Evolutionary conservation across 1,140 invertebrate species (phyloP), one percentile per base, ranked within the genome.

Genomic region (Macrobrachium rosenbergii): DNA sequence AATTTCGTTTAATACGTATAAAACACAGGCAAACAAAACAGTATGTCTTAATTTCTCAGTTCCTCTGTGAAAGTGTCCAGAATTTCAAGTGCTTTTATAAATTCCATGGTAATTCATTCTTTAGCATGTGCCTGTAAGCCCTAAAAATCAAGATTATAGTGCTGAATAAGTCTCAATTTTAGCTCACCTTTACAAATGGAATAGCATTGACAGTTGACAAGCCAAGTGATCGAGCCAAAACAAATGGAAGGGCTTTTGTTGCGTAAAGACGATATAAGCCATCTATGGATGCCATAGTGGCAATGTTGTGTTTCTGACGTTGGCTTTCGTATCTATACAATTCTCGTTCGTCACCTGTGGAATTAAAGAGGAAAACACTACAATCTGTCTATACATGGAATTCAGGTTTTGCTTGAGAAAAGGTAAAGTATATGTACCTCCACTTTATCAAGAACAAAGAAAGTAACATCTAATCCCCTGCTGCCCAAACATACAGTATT

Each of bases 271-370:
- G 93, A 90, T 99, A 96, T 37, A 99, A 92, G 11, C 95, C 95
- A 92, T 99, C 98, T 8, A 99, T 95, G 2, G 95, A 95, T 0
- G 96, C 90, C 94, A 99, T 96, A 0, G 96, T 96, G 5, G 97
- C 96, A 23, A 99, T 93, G 92, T 98, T 98, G 90, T 97, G 95
- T 58, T 95, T 92, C 91, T 99, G 97, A 62, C 97, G 92, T 81
- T 93, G 90, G 0, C 95, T 96, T 93, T 99, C 98, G 91, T 99
- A 99, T 89, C 95, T 94, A 60, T 94, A 91, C 21, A 99, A 93
- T 12, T 43, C 67, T 21, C 60, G 12, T 60, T 79, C 73, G 16
- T 83, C 78, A 23, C 85, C 85, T 87, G 28, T 58, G 52, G 21
- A 23, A 75, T 79, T 12, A 7, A 69, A 21, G 10, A 28, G 58